Base-by-base conservation (phyloP, 2,888 invertebrate genomes). In the Drosophila melanocephala region DNA sequence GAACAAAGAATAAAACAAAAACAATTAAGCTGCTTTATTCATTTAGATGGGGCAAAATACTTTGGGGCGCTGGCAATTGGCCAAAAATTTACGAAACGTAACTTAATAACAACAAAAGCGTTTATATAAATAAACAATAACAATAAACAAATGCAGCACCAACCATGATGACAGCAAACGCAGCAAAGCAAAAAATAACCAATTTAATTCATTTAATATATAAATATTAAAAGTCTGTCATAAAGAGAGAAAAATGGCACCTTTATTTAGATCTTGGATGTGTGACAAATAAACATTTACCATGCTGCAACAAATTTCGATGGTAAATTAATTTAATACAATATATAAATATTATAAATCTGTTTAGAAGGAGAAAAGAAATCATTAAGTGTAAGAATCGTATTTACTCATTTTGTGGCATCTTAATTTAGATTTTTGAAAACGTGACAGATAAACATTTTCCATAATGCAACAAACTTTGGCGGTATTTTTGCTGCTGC, bases 71-170 rank as follows among this genome's bases (percentile, higher is more conserved):
- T 89, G 85, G 87, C 84, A 71, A 22, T 51, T 59, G 51, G 74
- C 89, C 89, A 89, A 77, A 2, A 75, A 72, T 66, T 35, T 22
- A 16, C 57, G 50, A 65, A 58, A 47, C 44, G 59, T 66, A 72
- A 63, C 68, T 57, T 32, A 61, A 62, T 66, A 70, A 75, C 50
- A 76, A 72, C 51, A 67, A 64, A 74, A 73, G 35, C 53, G 37
- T 42, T 53, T 73, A 52, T 68, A 68, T 73, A 81, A 83, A 87
- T 70, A 83, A 81, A 30, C 28, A 47, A 47, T 47, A 47, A 75
- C 67, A 75, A 62, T 32, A 65, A 66, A 35, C 26, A 83, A 78
- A 53, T 78, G 76, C 75, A 72, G 60, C 37, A 66, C 22, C 35
- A 44, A 50, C 60, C 66, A 56, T 59, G 39, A 50, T 51, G 39